Conservation (phyloP, 2,113 vertebrate genomes). For the Monarcha castaneiventris region DNA sequence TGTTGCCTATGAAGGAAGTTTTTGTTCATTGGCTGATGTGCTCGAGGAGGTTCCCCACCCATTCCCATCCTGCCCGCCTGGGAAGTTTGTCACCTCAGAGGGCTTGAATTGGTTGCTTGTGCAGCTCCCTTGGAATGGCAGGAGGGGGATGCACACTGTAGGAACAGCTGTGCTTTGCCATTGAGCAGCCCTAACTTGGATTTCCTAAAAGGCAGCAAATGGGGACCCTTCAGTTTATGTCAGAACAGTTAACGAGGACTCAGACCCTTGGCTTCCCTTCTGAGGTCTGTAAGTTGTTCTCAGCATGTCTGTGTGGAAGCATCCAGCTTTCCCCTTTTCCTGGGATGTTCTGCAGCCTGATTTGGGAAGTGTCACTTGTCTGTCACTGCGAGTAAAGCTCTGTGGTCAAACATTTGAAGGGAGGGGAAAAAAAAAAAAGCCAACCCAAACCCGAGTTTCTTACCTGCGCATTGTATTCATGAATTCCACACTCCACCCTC, state of each 20-base stretch:
- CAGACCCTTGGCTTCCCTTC: neutral
- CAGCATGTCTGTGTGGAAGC: rapidly evolving
- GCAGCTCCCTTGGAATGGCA: neutral
- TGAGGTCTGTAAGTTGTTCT: neutral
- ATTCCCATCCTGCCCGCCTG: neutral
- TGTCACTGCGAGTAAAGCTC: neutral
- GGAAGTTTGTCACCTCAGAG: neutral
- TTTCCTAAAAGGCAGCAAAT: neutral
- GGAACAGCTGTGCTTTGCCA: neutral
- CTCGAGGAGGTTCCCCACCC: neutral
- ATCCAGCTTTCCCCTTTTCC: neutral
- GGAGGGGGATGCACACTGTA: neutral
- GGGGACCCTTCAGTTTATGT: neutral
- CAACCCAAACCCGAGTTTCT: neutral
- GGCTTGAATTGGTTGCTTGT: slow-evolving; percentile 11
- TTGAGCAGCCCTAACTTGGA: neutral
- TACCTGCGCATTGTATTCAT: neutral
- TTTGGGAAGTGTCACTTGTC: neutral
- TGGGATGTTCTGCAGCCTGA: neutral
- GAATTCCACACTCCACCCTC: neutral
- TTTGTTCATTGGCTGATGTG: slow-evolving; percentile 13
- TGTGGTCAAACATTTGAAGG: neutral
- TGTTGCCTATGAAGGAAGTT: slow-evolving; percentile 2
- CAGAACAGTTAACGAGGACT: neutral
- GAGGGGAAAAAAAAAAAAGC: too few relatives aligned